Conservation (phyloP, 2,888 invertebrate species). For the Polydrusus pterygomalis region DNA sequence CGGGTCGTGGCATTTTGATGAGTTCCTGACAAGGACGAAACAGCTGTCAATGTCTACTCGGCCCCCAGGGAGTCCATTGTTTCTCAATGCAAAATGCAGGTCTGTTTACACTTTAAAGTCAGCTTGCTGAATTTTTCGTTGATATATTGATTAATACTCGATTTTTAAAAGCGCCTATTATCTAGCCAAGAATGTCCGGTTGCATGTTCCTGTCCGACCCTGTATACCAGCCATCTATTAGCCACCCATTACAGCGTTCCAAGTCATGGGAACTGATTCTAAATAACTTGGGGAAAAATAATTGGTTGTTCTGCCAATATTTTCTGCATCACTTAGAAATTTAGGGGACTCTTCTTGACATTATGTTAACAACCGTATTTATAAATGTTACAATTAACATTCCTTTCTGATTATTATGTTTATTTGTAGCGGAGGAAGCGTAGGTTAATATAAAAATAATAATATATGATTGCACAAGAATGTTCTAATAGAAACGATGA, state of each 20-base stretch:
- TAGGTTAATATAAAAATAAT: not conserved
- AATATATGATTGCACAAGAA: not conserved
- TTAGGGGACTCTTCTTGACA: constrained; percentile 30
- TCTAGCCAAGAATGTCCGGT: no score
- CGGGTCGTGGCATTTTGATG: no score
- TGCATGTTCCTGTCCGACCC: constrained; percentile 16
- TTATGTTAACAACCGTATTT: constrained; percentile 10
- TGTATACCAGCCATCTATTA: constrained; percentile 18
- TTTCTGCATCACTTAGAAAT: constrained; percentile 38
- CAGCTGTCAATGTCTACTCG: no score
- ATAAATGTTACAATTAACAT: constrained; percentile 27
- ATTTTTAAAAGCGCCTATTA: no score
- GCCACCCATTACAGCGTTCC: constrained; percentile 59
- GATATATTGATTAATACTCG: no score
- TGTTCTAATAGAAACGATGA: no score
- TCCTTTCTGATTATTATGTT: constrained; percentile 37
- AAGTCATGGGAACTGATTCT: constrained; percentile 66
- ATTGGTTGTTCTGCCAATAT: constrained; percentile 41
- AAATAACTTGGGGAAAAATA: constrained; percentile 56
- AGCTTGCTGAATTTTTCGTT: no score
- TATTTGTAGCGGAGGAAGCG: not conserved
- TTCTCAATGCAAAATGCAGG: no score
- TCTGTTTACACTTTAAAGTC: no score
- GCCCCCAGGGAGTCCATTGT: no score
- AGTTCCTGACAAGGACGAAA: no score